Evolutionary conservation across 2,888 invertebrate species (phyloP).

Genomic region (Pegoplata infirma): DNA sequence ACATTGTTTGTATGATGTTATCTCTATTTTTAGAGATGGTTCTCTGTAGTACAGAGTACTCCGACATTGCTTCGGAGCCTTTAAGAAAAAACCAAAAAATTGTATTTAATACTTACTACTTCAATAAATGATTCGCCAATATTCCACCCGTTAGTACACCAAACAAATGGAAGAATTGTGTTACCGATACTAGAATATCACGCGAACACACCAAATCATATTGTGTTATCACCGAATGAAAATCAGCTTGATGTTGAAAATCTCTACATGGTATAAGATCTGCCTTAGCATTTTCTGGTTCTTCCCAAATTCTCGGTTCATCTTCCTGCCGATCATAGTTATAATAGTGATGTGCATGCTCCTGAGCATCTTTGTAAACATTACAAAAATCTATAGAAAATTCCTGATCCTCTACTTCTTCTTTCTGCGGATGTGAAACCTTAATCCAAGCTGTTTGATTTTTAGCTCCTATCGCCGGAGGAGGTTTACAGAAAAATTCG

Average conservation of each 20-base stretch:
- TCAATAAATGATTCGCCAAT: conserved; percentile 77
- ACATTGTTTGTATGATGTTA: too few relatives aligned
- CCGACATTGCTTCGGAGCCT: too few relatives aligned
- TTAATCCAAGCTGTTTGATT: conserved; percentile 77
- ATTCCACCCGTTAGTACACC: conserved; percentile 79
- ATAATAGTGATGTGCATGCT: conserved; percentile 76
- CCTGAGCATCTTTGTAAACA: conserved; percentile 76
- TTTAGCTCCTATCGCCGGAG: conserved; percentile 69
- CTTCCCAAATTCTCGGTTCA: conserved; percentile 74
- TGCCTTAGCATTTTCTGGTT: conserved; percentile 72
- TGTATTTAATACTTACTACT: conserved; percentile 76
- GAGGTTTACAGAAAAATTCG: conserved; percentile 79
- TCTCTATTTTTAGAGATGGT: too few relatives aligned
- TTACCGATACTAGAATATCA: conserved; percentile 78
- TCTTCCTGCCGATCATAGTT: conserved; percentile 71
- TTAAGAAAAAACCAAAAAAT: too few relatives aligned
- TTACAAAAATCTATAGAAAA: conserved; percentile 78
- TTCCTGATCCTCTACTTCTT: conserved; percentile 76
- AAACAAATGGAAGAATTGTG: conserved; percentile 79
- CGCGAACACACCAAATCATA: conserved; percentile 79
- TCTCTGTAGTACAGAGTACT: too few relatives aligned
- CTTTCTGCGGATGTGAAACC: conserved; percentile 77
- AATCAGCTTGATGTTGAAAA: conserved; percentile 75
- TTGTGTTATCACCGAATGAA: conserved; percentile 78
- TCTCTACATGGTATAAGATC: conserved; percentile 76